These are phyloP conservation scores for Meleagris gallopavo DNA, from an alignment of 2,113 vertebrate species.

Conservation along the genomic window DNA sequence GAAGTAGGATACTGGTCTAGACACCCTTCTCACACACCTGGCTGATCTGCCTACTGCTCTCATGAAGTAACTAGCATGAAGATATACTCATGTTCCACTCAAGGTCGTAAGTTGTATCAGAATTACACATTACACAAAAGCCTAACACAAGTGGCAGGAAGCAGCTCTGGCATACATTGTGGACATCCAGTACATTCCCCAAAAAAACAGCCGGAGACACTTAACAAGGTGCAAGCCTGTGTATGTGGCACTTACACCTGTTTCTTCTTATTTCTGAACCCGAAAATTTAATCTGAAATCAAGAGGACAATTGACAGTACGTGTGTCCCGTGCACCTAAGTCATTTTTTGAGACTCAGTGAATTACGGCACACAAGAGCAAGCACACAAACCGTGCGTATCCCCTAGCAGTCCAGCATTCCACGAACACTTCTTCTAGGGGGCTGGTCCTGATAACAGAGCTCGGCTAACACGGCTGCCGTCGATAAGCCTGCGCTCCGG, in stretches of 20 bases:
- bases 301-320: neutral
- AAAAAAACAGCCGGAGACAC: neutral
- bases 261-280: fast-evolving
- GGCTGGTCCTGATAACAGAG: no score
- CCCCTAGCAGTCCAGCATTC: neutral
- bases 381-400: no score
- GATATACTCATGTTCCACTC: neutral
- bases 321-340: neutral
- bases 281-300: neutral
- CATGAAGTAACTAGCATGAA: neutral
- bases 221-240: neutral
- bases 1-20: neutral
- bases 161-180: fast-evolving
- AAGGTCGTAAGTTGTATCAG: neutral
- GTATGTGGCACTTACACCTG: neutral
- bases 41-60: neutral
- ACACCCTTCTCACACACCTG: neutral
- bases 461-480: neutral
- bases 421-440: neutral
- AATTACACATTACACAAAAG: neutral
- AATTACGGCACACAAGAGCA: fast-evolving
- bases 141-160: fast-evolving
- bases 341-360: neutral
- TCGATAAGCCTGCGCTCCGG: neutral
- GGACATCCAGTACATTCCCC: neutral